phyloP scores from a whole-genome alignment of 1,140 invertebrate species.

The Pseudomyrmex sp. region DNA sequence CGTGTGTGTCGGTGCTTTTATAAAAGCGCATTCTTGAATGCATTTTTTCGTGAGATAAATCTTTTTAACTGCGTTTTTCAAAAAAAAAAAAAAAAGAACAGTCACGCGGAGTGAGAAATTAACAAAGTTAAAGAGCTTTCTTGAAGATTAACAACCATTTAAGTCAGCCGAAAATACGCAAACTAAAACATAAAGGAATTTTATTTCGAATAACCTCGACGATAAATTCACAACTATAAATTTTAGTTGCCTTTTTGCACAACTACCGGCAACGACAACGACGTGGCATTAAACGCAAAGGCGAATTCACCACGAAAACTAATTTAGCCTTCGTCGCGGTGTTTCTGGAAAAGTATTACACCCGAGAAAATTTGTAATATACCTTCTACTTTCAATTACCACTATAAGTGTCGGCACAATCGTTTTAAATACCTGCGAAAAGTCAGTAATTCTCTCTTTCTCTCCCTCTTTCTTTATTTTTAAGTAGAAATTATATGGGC shows the following conservation, averaged over 20 bases:
- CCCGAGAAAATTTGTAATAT: slow-evolving; percentile 21
- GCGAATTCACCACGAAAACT: slow-evolving; percentile 24
- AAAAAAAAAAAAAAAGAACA: not conserved
- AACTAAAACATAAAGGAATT: not conserved
- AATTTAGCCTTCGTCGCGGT: slow-evolving; percentile 35
- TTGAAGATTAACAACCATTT: slow-evolving; percentile 17
- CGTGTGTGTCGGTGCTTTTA: not conserved
- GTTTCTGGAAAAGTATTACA: slow-evolving; percentile 25
- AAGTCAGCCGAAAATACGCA: not conserved
- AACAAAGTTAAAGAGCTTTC: not conserved
- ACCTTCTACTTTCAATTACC: slow-evolving; percentile 44
- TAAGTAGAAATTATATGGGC: no score
- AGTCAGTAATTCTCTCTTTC: not conserved
- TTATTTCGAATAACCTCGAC: slow-evolving; percentile 35
- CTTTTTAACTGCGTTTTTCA: not conserved
- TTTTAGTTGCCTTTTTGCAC: slow-evolving; percentile 13
- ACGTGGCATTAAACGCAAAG: slow-evolving; percentile 11
- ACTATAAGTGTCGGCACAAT: not conserved
- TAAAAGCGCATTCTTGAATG: not conserved
- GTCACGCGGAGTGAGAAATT: slow-evolving; percentile 1
- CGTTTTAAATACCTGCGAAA: not conserved
- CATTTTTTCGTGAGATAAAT: not conserved
- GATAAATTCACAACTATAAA: slow-evolving; percentile 33
- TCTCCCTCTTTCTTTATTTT: no score
- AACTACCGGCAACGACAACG: not conserved